Evolutionary conservation across 1,140 invertebrate genomes (phyloP).

Genomic region (Leptopilina boulardi): DNA sequence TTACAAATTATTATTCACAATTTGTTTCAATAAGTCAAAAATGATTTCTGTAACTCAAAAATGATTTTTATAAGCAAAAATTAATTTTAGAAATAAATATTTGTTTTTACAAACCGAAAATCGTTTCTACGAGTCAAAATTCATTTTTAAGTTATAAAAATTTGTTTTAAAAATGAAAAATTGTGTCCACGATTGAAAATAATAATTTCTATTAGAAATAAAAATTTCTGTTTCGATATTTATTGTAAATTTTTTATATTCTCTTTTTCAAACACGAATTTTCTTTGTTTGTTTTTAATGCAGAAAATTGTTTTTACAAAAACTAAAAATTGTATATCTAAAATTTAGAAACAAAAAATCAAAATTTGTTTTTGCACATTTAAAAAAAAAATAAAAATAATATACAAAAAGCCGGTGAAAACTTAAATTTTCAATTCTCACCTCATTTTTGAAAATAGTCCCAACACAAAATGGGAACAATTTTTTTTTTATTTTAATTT

Average conservation of each 20-base stretch:
- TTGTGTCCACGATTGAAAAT: too few species aligned
- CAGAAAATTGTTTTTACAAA: background rate
- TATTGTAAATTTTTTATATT: too few species aligned
- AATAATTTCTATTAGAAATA: too few species aligned
- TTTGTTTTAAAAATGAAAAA: too few species aligned
- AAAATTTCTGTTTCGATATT: too few species aligned
- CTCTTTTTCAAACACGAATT: too few species aligned
- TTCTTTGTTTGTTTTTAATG: too few species aligned
- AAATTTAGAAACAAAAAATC: too few species aligned
- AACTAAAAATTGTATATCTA: too few species aligned
- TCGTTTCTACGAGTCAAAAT: background rate
- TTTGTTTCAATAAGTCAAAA: background rate
- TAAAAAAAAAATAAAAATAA: background rate
- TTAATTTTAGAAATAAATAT: background rate
- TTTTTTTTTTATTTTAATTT: background rate
- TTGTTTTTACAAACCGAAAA: too few species aligned
- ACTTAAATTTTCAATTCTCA: background rate
- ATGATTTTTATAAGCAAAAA: background rate
- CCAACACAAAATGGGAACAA: background rate
- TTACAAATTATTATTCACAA: too few species aligned
- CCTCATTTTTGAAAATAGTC: conserved; percentile 26
- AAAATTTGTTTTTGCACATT: too few species aligned
- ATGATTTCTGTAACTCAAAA: background rate
- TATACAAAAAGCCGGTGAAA: background rate
- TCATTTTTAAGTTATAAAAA: background rate